phyloP scores from a whole-genome alignment of 2,113 vertebrate genomes.

The Psammodynastes pulverulentus region DNA sequence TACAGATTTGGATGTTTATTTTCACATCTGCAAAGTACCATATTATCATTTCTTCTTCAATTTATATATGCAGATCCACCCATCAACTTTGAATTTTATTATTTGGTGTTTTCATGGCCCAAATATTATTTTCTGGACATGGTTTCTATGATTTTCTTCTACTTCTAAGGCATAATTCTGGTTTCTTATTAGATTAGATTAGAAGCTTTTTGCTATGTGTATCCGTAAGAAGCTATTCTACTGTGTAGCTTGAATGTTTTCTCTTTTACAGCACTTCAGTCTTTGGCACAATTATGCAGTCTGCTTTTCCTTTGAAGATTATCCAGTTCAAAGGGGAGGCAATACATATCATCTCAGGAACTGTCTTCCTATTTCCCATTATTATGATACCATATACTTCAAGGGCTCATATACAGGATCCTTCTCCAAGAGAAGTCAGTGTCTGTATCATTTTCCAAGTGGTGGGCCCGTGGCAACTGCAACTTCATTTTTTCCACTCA shows the following conservation, averaged over 20 bases:
- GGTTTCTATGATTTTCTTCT: background rate
- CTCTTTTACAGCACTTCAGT: background rate
- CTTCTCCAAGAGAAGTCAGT: background rate
- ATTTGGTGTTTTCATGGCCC: background rate
- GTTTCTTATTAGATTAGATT: background rate
- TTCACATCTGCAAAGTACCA: background rate
- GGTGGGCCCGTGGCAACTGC: background rate
- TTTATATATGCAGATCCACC: background rate
- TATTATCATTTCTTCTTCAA: background rate
- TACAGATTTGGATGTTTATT: background rate
- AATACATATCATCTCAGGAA: background rate
- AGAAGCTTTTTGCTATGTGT: background rate
- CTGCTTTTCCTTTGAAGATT: background rate
- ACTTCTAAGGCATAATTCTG: background rate
- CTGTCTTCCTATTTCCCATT: background rate
- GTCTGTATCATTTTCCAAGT: background rate
- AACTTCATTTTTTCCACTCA: background rate
- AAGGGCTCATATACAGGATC: background rate
- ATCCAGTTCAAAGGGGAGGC: background rate
- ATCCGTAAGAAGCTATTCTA: background rate
- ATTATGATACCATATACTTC: background rate
- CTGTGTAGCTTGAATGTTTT: background rate
- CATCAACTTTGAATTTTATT: background rate
- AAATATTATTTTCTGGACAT: background rate
- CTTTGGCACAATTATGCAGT: background rate